Evolutionary conservation across 1,140 invertebrate species (phyloP), one percentile per base, ranked within the genome.

Genomic region (Drosophila tani): DNA sequence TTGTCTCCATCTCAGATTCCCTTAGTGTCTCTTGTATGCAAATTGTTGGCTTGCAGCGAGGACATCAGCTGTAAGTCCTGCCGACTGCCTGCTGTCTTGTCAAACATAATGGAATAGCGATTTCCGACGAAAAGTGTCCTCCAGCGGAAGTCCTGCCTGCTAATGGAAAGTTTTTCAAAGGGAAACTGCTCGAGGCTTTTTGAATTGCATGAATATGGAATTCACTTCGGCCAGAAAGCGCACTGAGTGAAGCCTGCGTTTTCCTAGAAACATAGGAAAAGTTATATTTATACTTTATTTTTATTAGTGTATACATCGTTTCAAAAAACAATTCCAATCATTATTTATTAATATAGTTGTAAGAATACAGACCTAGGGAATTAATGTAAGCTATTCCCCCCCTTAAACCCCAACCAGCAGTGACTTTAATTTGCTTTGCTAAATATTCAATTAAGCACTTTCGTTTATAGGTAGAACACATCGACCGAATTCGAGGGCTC

Each of bases 391-490:
- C 19, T 40, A n/a, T 19, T 21, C 12, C 41, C 2, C 5, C 0
- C 8, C 1, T n/a, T 17, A 2, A 7, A 14, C 7, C 11, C 7
- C 51, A 56, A 47, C 43, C 43, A 24, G 41, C 38, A 43, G 12
- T 27, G 57, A 56, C 60, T 63, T 62, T 62, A 70, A 84, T 83
- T 84, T 53, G 51, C 68, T 63, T 47, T 27, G 64, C 65, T 79
- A 51, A 82, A 79, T 76, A 85, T 79, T 85, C 79, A 87, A 85
- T 85, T 85, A 87, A 35, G 29, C 73, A 53, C 77, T 71, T 74
- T 45, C 55, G 19, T 50, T 32, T 58, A 29, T 50, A 40, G 14
- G 40, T 38, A 29, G 17, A n/a, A 32, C 6, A 51, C 38, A 38
- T 63, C 41, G 17, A n/a, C 41, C 35, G 57, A 67, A 71, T 27